Evolutionary conservation across 2,888 invertebrate genomes (phyloP), one percentile per base, ranked within the genome.

Genomic region (Yponomeuta cagnagella): DNA sequence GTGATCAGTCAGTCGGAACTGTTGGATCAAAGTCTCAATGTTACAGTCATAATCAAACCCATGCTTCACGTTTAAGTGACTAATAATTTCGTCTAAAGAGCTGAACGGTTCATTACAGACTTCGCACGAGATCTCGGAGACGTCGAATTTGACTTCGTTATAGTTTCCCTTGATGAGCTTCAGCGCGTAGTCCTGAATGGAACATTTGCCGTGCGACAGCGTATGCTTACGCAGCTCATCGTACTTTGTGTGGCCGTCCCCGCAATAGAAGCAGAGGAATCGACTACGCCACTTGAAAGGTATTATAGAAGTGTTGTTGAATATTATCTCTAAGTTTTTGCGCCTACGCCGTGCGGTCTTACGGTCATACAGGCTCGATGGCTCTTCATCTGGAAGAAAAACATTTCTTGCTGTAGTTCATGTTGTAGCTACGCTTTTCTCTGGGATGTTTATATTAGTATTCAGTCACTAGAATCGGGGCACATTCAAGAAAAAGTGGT

Each of bases 301-400:
- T 23, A 90, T 77, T 70, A 91, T 79, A 0, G 88, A 79, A 0
- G 90, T 89, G 77, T 85, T 82, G 84, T 89, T 88, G 85, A 90
- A 89, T 72, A 91, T 78, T 71, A 82, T 82, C 86, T 84, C 83
- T 79, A 90, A 81, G 80, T 90, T 91, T 81, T 84, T 82, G 77
- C 89, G 77, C 73, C 89, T 79, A 74, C 80, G 82, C 79, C 86
- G 86, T 77, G 86, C 84, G 74, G 82, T 80, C 76, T 75, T 79
- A 73, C 77, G 79, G 76, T 82, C 84, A 80, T 80, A 80, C 77
- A 80, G 80, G 74, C 79, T 82, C 77, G 83, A 67, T 37, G 9
- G 69, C 12, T n/a, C 70, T 63, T 31, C 58, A 70, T 70, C 70
- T 70, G 70, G 30, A 70, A 70, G 63, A 63, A 58, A 69, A 71